Base-by-base conservation (phyloP, 2,888 invertebrate species). In the Xanthostigma xanthostigma region DNA sequence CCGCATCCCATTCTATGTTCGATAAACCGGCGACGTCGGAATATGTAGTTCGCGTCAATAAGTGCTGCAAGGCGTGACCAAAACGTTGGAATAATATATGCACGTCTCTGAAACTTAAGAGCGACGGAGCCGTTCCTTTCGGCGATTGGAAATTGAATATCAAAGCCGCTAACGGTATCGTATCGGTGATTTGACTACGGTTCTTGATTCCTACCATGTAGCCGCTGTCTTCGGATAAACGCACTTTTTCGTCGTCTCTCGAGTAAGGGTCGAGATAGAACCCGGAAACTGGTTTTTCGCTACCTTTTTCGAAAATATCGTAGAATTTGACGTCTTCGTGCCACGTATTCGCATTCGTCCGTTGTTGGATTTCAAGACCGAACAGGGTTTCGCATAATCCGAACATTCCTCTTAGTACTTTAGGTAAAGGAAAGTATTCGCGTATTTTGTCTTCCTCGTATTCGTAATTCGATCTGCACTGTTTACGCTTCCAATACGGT, bases 1-100 rank as follows among this genome's bases (percentile, higher is more conserved):
- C 82, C 1, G 90, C 87, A 66, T 97, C 97, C 91, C 92, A 93
- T 70, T 96, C 96, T 1, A 95, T 77, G 63, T 88, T 89, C 0
- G 83, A 82, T 17, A 86, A 68, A 0, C 94, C 94, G 3, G 91
- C 79, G 0, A 92, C 77, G 63, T 93, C 91, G 1, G 84, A 77
- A 64, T 88, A 90, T 12, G 83, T 81, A 0, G 84, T 81, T 59
- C 76, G 81, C 0, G 91, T 88, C 36, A 96, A 69, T 53, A 95
- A 66, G 67, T 92, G 86, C 56, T 95, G 90, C 41, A 97, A 69
- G 0, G 84, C 77, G 55, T 86, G 82, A 0, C 96, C 97, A 64
- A 96, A 90, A 73, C 85, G 83, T 59, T 79, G 76, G 64, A 94
- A 93, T 9, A 95, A 64, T 39, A 74, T 70, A 41, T 76, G 70